Evolutionary conservation across 1,140 invertebrate species (phyloP).

Genomic region (Scaptomyza hsui): DNA sequence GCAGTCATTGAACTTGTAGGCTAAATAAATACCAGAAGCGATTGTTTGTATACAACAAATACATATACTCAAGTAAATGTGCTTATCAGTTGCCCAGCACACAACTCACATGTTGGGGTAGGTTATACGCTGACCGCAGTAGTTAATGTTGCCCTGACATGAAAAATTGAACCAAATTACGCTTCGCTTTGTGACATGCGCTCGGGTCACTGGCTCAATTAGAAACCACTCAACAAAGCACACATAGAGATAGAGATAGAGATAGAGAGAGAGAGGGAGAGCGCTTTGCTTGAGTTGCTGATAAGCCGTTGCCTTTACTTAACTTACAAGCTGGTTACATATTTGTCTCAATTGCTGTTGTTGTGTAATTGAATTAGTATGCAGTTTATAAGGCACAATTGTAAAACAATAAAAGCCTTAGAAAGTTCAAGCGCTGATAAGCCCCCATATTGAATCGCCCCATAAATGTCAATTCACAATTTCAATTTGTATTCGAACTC

Average conservation of each 20-base stretch:
- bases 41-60: slow-evolving; percentile 2
- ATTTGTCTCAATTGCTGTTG: not conserved
- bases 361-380: slow-evolving; percentile 63
- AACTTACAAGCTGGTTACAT: not conserved
- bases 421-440: slow-evolving; percentile 57
- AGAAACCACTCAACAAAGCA: slow-evolving; percentile 40
- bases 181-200: slow-evolving; percentile 15
- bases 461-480: slow-evolving; percentile 62
- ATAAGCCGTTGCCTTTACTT: slow-evolving; percentile 58
- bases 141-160: slow-evolving; percentile 57
- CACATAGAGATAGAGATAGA: not conserved
- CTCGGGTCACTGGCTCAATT: slow-evolving; percentile 60
- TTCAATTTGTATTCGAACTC: slow-evolving; percentile 12
- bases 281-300: slow-evolving; percentile 11
- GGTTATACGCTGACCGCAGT: slow-evolving; percentile 47
- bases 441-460: slow-evolving; percentile 8
- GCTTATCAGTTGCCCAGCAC: slow-evolving; percentile 73
- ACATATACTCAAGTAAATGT: slow-evolving; percentile 28
- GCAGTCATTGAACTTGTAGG: slow-evolving; percentile 66
- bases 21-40: slow-evolving; percentile 7
- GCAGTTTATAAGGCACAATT: slow-evolving; percentile 66
- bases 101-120: slow-evolving; percentile 53
- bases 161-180: slow-evolving; percentile 45
- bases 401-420: slow-evolving; percentile 61
- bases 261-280: not conserved